Percentiles rank a stretch among this genome's conserved stretches.
Evolutionary conservation across 2,888 invertebrate genomes (phyloP).

Genomic region (Nymphalis urticae): DNA sequence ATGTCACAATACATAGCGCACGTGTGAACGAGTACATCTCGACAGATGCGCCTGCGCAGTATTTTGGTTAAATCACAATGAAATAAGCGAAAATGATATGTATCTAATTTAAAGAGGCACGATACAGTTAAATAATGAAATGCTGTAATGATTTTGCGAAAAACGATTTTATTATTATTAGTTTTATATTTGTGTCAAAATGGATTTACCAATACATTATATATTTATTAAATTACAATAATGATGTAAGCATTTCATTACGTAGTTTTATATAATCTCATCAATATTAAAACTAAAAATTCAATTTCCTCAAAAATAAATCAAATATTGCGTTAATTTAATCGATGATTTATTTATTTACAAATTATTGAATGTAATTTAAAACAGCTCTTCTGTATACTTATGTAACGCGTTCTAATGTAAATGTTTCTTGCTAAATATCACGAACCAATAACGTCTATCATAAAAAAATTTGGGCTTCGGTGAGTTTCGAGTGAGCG

Average conservation of each 20-base stretch:
- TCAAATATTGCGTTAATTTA: not conserved
- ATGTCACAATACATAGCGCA: not conserved
- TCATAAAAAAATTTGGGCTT: too few species aligned
- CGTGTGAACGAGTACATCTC: not conserved
- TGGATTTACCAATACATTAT: too few species aligned
- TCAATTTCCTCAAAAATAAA: constrained; percentile 4
- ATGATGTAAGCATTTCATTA: not conserved
- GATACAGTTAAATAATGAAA: too few species aligned
- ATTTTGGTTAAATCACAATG: not conserved
- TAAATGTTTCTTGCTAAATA: not conserved
- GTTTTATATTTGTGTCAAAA: too few species aligned
- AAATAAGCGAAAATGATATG: not conserved
- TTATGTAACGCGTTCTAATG: not conserved
- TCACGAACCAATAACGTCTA: too few species aligned
- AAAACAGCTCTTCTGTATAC: not conserved
- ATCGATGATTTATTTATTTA: not conserved
- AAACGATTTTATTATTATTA: too few species aligned
- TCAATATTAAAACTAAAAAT: not conserved
- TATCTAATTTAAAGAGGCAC: too few species aligned
- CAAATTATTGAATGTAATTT: too few species aligned
- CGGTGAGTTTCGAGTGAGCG: too few species aligned
- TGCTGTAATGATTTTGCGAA: too few species aligned
- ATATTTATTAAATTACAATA: too few species aligned
- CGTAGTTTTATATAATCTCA: not conserved
- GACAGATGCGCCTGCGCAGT: not conserved